Base-by-base conservation (phyloP, 2,888 invertebrate genomes). In the Pyrrhosoma nymphula region DNA sequence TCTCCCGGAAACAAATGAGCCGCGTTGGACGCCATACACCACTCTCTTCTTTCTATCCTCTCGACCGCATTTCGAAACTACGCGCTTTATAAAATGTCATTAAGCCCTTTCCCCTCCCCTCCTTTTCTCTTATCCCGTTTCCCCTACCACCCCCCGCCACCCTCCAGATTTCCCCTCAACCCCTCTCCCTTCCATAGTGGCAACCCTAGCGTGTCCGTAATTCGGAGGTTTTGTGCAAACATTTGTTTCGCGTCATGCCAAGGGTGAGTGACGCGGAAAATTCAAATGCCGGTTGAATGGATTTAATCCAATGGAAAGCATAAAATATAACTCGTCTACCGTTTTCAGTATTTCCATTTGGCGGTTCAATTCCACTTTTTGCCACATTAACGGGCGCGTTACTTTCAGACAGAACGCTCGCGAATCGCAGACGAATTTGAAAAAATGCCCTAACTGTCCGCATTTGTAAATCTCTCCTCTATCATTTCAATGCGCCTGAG, bases 11-110 rank as follows among this genome's bases (percentile, higher is more conserved):
- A 69, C 69, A 69, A 69, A 69, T 26, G n/a, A 69, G n/a, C 69
- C n/a, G n/a, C n/a, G 69, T 20, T 69, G 69, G 69, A 69, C n/a
- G 26, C 69, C 26, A 69, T 69, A 69, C 0, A 1, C 23, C 26
- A 1, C 69, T n/a, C n/a, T n/a, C n/a, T 14, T 35, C 75, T 75
- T 12, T 30, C 75, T 30, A 8, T 3, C 16, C 82, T 82, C 82
- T 82, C 82, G 82, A 82, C 82, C 35, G 82, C 35, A 82, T 82
- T 82, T 82, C 82, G 12, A 82, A 82, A 35, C 35, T 82, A n/a
- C 82, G 35, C 14, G 35, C 82, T 35, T 30, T 82, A 35, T 82
- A 35, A 82, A 16, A 82, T 35, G 82, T 35, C 82, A 35, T 69
- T 0, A n/a, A 69, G 47, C 10, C 69, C n/a, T n/a, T n/a, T 8